Percentiles rank a stretch among this genome's conserved stretches.
Evolutionary conservation across 2,888 invertebrate genomes (phyloP).

Genomic region (Ormyrus thymus): DNA sequence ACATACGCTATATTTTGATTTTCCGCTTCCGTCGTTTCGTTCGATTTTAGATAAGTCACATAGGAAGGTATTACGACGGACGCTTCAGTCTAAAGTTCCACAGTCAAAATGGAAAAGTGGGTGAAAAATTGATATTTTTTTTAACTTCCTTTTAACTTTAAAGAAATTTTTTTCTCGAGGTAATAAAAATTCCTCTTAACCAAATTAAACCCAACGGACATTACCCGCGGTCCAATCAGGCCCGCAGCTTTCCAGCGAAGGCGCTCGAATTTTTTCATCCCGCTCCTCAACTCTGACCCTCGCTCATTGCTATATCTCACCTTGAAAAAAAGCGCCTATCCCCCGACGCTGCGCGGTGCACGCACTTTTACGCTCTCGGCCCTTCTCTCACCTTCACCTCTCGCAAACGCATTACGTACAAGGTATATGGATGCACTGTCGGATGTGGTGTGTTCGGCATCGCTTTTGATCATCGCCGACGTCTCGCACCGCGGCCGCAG

Average conservation of each 20-base stretch:
- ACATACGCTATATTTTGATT: not conserved
- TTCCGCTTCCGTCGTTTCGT: constrained; percentile 6
- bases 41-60: not conserved
- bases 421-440: constrained; percentile 51
- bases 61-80: not conserved
- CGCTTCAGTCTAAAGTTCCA: not conserved
- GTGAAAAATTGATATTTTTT: constrained; percentile 9
- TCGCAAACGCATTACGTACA: constrained; percentile 48
- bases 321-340: constrained; percentile 23
- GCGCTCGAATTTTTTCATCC: constrained; percentile 32
- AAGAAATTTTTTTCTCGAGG: too few relatives aligned
- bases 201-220: too few relatives aligned
- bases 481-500: constrained; percentile 25
- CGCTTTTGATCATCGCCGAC: constrained; percentile 57
- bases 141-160: too few relatives aligned
- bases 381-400: constrained; percentile 50
- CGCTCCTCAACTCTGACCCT: constrained; percentile 40
- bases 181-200: too few relatives aligned
- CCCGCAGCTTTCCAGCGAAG: constrained; percentile 8
- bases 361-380: constrained; percentile 5
- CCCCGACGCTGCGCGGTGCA: constrained; percentile 17
- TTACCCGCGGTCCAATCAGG: constrained; percentile 17
- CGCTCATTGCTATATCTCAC: constrained; percentile 45
- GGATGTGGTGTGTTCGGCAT: constrained; percentile 51
- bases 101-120: too few relatives aligned